Evolutionary conservation across 64 coral and sea anemone genomes (phyloP).

Genomic region (Platygyra sinensis): DNA sequence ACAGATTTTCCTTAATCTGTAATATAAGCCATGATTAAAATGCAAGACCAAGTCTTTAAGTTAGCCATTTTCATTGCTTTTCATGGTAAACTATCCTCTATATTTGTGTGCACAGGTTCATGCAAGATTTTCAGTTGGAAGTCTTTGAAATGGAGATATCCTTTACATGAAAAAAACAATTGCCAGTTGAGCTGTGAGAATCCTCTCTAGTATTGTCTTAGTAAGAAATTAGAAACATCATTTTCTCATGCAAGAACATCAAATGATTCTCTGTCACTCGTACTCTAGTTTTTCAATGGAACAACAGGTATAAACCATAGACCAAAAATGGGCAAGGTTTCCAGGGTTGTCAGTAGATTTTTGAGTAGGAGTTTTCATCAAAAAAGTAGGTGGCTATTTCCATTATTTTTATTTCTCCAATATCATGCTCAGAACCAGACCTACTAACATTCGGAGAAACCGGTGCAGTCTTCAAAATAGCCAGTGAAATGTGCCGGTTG

Average conservation of each 20-base stretch:
- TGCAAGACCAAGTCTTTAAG: neutral
- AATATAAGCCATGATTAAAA: neutral
- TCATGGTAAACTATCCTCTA: neutral
- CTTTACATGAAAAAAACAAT: slow-evolving; percentile 24
- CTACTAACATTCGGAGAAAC: no score
- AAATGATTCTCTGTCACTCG: neutral
- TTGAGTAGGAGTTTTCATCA: no score
- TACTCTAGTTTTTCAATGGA: neutral
- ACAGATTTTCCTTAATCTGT: neutral
- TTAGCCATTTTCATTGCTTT: neutral
- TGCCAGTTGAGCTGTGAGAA: neutral
- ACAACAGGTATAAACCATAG: neutral
- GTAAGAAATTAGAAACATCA: neutral
- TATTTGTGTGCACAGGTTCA: slow-evolving; percentile 49
- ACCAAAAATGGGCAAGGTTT: neutral
- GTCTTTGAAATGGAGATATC: slow-evolving; percentile 95
- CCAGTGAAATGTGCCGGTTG: no score
- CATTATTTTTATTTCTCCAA: no score
- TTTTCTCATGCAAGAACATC: neutral
- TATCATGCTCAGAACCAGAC: no score
- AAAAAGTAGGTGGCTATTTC: no score
- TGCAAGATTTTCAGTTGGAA: slow-evolving; percentile 83
- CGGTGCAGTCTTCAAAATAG: no score
- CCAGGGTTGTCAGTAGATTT: no score
- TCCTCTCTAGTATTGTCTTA: neutral